Evolutionary conservation across 2,113 vertebrate species (phyloP).

Genomic region (Macquaria australasica): DNA sequence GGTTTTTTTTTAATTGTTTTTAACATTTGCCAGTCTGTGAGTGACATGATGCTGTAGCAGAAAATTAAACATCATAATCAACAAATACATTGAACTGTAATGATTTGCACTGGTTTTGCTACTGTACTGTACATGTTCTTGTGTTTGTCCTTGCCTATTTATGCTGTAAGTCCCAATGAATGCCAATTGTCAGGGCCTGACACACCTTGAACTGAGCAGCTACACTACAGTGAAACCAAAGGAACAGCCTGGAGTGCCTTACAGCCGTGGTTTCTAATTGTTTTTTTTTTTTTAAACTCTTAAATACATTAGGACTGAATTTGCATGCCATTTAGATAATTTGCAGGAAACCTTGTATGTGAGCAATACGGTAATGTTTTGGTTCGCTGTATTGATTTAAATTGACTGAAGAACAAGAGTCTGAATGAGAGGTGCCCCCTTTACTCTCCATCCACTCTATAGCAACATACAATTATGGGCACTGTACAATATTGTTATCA

Average conservation of each 20-base stretch:
- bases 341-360: conserved; percentile 16
- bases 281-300: conserved; percentile 25
- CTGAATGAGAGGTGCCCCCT: conserved; percentile 48
- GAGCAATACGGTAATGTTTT: conserved; percentile 14
- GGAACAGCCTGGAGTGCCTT: conserved; percentile 29
- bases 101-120: neutral
- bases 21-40: neutral
- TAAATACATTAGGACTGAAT: conserved; percentile 9
- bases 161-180: conserved; percentile 10
- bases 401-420: conserved; percentile 41
- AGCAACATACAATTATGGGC: conserved; percentile 37
- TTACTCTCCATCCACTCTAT: conserved; percentile 42
- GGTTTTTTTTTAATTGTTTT: neutral
- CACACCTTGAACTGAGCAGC: conserved; percentile 35
- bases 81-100: neutral
- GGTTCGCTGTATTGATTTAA: conserved; percentile 45
- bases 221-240: conserved; percentile 25
- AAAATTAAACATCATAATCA: neutral
- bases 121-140: neutral
- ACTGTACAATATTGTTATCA: conserved; percentile 62
- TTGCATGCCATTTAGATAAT: conserved; percentile 35
- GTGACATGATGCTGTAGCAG: too few relatives aligned
- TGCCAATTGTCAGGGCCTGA: conserved; percentile 13
- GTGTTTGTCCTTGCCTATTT: conserved; percentile 33
- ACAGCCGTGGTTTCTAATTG: conserved; percentile 23